phyloP scores from a whole-genome alignment of 2,113 vertebrate species.

The Mastomys natalensis region DNA sequence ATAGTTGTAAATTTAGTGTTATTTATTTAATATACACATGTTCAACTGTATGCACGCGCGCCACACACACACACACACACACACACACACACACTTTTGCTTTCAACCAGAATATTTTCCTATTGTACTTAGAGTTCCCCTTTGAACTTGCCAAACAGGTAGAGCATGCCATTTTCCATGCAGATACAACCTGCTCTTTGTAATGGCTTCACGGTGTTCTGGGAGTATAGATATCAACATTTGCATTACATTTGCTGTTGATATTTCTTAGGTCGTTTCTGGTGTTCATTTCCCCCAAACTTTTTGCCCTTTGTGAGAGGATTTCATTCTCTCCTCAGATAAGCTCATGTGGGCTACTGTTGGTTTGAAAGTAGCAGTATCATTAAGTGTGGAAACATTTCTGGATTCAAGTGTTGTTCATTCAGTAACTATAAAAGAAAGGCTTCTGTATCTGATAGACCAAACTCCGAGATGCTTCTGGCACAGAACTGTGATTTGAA shows the following conservation, averaged over 20 bases:
- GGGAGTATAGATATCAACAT: neutral
- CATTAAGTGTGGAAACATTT: neutral
- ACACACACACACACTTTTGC: neutral
- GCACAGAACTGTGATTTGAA: slow-evolving; percentile 38
- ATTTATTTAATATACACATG: neutral
- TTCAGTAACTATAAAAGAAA: neutral
- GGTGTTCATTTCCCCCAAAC: neutral
- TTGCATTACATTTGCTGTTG: neutral
- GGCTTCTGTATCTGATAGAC: neutral
- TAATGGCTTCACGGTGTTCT: neutral
- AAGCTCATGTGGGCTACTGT: neutral
- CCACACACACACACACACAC: no score
- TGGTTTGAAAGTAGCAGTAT: neutral
- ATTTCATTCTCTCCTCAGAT: neutral
- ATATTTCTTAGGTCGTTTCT: neutral
- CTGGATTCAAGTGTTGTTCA: neutral
- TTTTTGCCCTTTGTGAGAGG: neutral
- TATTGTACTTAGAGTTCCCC: neutral
- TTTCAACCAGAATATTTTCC: neutral
- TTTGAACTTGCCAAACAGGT: neutral
- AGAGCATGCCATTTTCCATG: neutral
- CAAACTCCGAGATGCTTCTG: neutral
- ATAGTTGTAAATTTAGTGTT: slow-evolving; percentile 14
- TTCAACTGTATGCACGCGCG: neutral
- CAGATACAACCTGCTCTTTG: neutral